Evolutionary conservation across 2,888 invertebrate species (phyloP), one percentile per base, ranked within the genome.

Genomic region (Andrena flavipes): DNA sequence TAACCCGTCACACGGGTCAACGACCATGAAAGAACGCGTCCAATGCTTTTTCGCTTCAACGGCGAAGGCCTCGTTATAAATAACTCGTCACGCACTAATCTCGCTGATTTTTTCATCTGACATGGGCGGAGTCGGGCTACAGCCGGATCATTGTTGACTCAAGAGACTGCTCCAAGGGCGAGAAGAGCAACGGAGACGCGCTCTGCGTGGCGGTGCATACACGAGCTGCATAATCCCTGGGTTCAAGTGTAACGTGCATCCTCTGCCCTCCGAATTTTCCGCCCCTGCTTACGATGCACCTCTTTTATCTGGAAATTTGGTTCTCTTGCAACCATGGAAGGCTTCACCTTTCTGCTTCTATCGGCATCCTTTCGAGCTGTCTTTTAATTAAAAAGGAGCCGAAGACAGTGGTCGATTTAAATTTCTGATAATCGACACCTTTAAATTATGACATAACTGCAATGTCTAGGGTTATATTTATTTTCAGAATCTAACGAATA

Each of bases 181-280:
- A 42, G 68, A 30, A 33, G 80, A 69, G 62, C 62, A 62, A 56
- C 69, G 64, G 59, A 42, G 62, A 10, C 35, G 63, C 35, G 42
- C 59, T 69, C 68, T 56, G 67, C 84, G 70, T 85, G 73, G 63
- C 76, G 63, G 2, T 60, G 80, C 63, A 74, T 70, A 69, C 65
- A 42, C 62, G 8, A 56, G 23, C 69, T 35, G 72, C 69, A 72
- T 54, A 72, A 77, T 84, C 77, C 72, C 48, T 20, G 33, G 63
- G 77, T 82, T 85, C 76, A 76, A 85, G 78, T 84, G 82, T 84
- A 76, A 74, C 62, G 30, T 48, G 56, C 72, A 63, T 80, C 77
- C 73, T 62, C 33, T 60, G 29, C 42, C 33, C 30, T 4, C 42
- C 4, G 1, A 16, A 42, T 42, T 42, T 42, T 3, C 42, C 42